Conservation (phyloP, 2,888 invertebrate genomes). For the Bellardia pandia region DNA sequence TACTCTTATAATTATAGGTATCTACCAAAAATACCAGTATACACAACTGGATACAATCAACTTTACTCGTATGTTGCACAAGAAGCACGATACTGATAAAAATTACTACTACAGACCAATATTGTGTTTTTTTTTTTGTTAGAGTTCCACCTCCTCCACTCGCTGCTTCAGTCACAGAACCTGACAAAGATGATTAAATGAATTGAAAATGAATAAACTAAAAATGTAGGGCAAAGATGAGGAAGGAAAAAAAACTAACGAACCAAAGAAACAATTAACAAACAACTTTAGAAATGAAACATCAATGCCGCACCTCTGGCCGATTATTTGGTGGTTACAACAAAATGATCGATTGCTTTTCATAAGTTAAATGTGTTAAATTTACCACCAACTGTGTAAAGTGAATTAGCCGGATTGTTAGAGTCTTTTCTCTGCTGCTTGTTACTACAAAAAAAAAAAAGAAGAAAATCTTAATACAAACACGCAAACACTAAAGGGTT, state of each 20-base stretch:
- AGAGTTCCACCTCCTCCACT: neutral
- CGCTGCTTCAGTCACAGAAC: slow-evolving; percentile 7
- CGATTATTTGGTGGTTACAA: slow-evolving; percentile 61
- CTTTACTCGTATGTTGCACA: slow-evolving; percentile 20
- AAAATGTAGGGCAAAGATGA: slow-evolving; percentile 3
- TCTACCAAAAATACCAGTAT: neutral
- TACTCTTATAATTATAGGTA: neutral
- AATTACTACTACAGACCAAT: slow-evolving; percentile 9
- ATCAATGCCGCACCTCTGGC: slow-evolving; percentile 68
- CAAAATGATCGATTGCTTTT: slow-evolving; percentile 71
- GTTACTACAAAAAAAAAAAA: slow-evolving; percentile 28
- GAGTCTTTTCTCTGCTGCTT: slow-evolving; percentile 31
- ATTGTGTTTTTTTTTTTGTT: neutral
- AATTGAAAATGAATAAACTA: slow-evolving; percentile 38
- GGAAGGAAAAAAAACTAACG: slow-evolving; percentile 20
- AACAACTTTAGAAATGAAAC: slow-evolving; percentile 64
- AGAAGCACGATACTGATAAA: slow-evolving; percentile 10
- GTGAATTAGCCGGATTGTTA: slow-evolving; percentile 70
- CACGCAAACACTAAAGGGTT: slow-evolving; percentile 52
- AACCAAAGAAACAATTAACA: slow-evolving; percentile 65
- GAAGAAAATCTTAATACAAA: slow-evolving; percentile 28
- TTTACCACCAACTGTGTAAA: slow-evolving; percentile 75
- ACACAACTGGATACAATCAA: slow-evolving; percentile 19
- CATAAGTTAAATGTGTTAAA: slow-evolving; percentile 73
- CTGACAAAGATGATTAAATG: slow-evolving; percentile 60